Percentiles rank a stretch among this genome's conserved stretches.
These are phyloP conservation scores for Graphium colonna DNA, from an alignment of 2,888 invertebrate genomes.

Conservation along the genomic window DNA sequence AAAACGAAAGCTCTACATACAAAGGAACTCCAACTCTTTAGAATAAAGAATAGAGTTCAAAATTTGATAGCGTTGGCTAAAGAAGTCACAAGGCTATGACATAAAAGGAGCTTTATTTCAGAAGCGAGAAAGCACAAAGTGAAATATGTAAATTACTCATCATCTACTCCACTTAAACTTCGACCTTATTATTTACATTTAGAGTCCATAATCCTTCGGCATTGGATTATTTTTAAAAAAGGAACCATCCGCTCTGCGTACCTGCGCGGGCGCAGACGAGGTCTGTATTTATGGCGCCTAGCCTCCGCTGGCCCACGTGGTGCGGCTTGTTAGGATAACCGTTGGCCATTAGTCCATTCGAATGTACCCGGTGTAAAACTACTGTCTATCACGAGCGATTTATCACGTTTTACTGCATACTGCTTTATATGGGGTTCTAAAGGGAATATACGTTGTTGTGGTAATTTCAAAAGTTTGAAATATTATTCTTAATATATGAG, in stretches of 20 bases:
- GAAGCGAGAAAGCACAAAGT: conserved; percentile 75
- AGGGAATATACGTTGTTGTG: too few relatives aligned
- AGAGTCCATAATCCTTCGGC: conserved; percentile 40
- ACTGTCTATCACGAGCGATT: conserved; percentile 1
- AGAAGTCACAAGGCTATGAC: conserved; percentile 44
- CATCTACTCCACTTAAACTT: conserved; percentile 34
- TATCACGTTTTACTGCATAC: neutral
- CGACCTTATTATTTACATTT: conserved; percentile 30
- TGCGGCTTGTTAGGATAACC: conserved; percentile 72
- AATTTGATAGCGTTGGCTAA: conserved; percentile 28
- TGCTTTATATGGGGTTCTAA: too few relatives aligned
- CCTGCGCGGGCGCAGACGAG: conserved; percentile 75
- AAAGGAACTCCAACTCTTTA: conserved; percentile 44
- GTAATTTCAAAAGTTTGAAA: too few relatives aligned
- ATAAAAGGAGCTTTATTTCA: conserved; percentile 77
- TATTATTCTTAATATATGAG: too few relatives aligned
- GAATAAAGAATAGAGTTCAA: conserved; percentile 35
- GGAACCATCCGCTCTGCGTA: conserved; percentile 75
- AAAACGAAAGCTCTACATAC: conserved; percentile 42
- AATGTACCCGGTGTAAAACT: conserved; percentile 33
- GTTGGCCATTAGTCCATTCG: conserved; percentile 59
- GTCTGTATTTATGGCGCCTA: conserved; percentile 78
- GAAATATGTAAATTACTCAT: conserved; percentile 62
- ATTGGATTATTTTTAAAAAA: conserved; percentile 57
- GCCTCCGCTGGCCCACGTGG: conserved; percentile 64